Conservation (phyloP, 2,888 invertebrate genomes). For the Chesias legatella region DNA sequence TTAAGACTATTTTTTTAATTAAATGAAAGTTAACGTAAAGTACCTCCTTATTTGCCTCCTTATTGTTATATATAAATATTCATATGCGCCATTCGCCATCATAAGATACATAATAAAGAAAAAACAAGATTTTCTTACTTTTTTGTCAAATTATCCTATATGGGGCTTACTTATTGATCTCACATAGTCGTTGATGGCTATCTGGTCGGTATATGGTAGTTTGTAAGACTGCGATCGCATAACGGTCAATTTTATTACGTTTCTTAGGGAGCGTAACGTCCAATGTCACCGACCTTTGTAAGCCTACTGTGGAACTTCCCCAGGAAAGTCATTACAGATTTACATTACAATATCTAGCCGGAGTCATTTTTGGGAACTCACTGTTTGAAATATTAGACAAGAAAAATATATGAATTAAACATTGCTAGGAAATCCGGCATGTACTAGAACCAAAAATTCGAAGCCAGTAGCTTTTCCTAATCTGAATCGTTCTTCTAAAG, state of each 20-base stretch:
- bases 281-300: constrained; percentile 41
- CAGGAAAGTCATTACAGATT: constrained; percentile 39
- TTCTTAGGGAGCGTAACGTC: constrained; percentile 37
- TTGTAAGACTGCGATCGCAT: constrained; percentile 37
- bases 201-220: constrained; percentile 31
- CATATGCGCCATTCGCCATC: no score
- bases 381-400: not conserved
- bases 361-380: constrained; percentile 10
- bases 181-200: constrained; percentile 29
- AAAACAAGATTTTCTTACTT: no score
- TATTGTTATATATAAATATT: no score
- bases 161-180: constrained; percentile 30
- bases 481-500: no score
- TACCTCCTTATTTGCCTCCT: no score
- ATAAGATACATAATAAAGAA: no score
- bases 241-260: constrained; percentile 39
- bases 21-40: no score
- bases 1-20: no score
- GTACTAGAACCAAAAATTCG: no score
- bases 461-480: no score
- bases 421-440: no score
- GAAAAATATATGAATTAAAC: no score
- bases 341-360: constrained; percentile 41
- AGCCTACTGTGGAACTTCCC: constrained; percentile 22
- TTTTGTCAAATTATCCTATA: not conserved